phyloP scores from a whole-genome alignment of 2,797 vertebrate species.

The Sparus aurata region DNA sequence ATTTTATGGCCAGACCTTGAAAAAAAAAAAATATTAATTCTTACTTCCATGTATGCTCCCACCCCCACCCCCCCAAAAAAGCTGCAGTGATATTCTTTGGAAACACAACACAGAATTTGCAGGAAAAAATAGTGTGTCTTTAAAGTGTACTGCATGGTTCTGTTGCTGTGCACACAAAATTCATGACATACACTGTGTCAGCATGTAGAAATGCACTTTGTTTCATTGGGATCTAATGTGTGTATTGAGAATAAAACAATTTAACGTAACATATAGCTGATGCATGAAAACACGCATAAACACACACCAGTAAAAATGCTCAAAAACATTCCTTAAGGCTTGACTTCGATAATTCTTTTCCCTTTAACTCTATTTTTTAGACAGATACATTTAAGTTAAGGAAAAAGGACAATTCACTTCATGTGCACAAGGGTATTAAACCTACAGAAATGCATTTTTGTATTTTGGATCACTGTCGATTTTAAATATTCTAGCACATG shows the following conservation, averaged over 20 bases:
- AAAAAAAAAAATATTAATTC: slow-evolving; percentile 49
- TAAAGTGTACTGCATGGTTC: neutral
- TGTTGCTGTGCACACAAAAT: neutral
- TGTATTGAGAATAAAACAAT: neutral
- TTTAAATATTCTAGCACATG: neutral
- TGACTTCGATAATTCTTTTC: slow-evolving; percentile 15
- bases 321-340: slow-evolving; percentile 1
- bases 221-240: neutral
- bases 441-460: neutral
- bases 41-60: slow-evolving; percentile 11
- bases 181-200: neutral
- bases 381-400: neutral
- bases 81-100: slow-evolving; percentile 11
- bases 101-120: slow-evolving; percentile 11
- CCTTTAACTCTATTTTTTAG: neutral
- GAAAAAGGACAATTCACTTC: neutral
- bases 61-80: neutral
- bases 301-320: neutral
- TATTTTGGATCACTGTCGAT: neutral
- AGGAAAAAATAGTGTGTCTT: slow-evolving; percentile 20
- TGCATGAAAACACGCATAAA: slow-evolving; percentile 10
- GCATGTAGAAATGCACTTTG: slow-evolving; percentile 5
- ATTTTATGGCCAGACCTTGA: slow-evolving; percentile 85
- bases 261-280: neutral
- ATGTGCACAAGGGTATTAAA: neutral